Evolutionary conservation across 1,140 invertebrate genomes (phyloP).

Genomic region (Ceratosolen fusciceps): DNA sequence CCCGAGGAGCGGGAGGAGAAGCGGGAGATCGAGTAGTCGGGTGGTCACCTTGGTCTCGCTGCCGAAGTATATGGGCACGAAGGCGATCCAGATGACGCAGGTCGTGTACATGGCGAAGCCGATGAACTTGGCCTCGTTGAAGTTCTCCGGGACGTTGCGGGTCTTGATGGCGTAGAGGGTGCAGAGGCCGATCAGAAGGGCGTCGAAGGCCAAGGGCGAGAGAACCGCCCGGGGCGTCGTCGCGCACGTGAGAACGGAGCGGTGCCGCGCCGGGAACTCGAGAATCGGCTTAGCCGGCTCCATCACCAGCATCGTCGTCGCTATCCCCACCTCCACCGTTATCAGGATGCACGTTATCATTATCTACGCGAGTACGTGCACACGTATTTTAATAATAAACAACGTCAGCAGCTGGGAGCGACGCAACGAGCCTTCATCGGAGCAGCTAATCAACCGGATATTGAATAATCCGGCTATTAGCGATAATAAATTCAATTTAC

Average conservation of each 20-base stretch:
- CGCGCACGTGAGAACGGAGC: conserved; percentile 80
- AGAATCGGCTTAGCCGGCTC: conserved; percentile 78
- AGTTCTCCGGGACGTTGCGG: conserved; percentile 89
- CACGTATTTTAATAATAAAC: too few relatives aligned
- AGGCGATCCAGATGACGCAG: conserved; percentile 91
- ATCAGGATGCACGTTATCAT: conserved; percentile 79
- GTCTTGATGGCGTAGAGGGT: conserved; percentile 90
- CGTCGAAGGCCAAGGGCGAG: conserved; percentile 84
- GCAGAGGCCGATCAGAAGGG: conserved; percentile 84
- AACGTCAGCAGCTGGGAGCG: too few relatives aligned
- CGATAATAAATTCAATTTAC: too few relatives aligned
- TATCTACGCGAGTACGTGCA: too few relatives aligned
- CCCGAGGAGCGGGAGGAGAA: too few relatives aligned
- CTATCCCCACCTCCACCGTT: conserved; percentile 79
- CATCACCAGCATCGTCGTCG: conserved; percentile 78
- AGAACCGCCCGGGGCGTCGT: conserved; percentile 80
- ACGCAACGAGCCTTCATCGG: too few relatives aligned
- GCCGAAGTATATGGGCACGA: conserved; percentile 88
- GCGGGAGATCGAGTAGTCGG: too few relatives aligned
- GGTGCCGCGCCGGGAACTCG: conserved; percentile 73
- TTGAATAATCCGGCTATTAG: too few relatives aligned
- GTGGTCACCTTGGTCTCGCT: conserved; percentile 78
- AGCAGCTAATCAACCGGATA: too few relatives aligned
- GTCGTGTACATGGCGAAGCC: conserved; percentile 92
- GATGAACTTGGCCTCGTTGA: conserved; percentile 89